A percentile compares a stretch with the other conserved stretches of the same genome.
Conservation (phyloP, 92 coral and sea anemone species). For the Porites divaricata region DNA sequence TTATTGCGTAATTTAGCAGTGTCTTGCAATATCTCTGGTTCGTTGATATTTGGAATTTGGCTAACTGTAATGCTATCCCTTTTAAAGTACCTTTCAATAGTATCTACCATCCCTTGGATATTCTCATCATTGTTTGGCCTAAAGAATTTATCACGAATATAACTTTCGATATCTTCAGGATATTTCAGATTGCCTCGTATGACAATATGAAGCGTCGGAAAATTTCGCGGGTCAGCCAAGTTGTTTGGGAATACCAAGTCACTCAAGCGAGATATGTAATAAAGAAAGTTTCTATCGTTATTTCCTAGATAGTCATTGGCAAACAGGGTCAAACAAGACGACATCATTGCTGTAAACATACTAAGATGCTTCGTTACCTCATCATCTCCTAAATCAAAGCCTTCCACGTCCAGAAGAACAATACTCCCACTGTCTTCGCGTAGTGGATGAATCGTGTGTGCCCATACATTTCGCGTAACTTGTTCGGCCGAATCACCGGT, state of each 20-base stretch:
- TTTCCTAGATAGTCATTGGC: slow-evolving; percentile 43
- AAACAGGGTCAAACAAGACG: slow-evolving; percentile 61
- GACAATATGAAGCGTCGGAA: slow-evolving; percentile 51
- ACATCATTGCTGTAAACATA: slow-evolving; percentile 70
- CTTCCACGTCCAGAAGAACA: slow-evolving; percentile 72
- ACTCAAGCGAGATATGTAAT: slow-evolving; percentile 56
- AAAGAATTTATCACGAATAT: slow-evolving; percentile 31
- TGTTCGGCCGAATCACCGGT: slow-evolving; percentile 58
- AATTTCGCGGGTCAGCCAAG: slow-evolving; percentile 22
- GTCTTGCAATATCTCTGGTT: slow-evolving; percentile 14
- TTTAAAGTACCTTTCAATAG: slow-evolving; percentile 45
- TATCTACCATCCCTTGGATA: not conserved
- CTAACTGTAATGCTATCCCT: slow-evolving; percentile 36
- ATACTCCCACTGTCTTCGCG: slow-evolving; percentile 23
- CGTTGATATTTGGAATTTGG: slow-evolving; percentile 25
- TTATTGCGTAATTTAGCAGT: not conserved
- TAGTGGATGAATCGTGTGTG: slow-evolving; percentile 26
- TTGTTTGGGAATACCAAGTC: slow-evolving; percentile 46
- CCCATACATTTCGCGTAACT: slow-evolving; percentile 74
- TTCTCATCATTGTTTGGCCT: not conserved
- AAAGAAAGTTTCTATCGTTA: slow-evolving; percentile 51
- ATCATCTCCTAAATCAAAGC: slow-evolving; percentile 60
- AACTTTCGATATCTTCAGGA: slow-evolving; percentile 4
- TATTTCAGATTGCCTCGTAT: slow-evolving; percentile 44
- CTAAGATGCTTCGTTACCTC: slow-evolving; percentile 43